Evolutionary conservation across 2,797 vertebrate genomes (phyloP).

Genomic region (Girardinus metallicus): DNA sequence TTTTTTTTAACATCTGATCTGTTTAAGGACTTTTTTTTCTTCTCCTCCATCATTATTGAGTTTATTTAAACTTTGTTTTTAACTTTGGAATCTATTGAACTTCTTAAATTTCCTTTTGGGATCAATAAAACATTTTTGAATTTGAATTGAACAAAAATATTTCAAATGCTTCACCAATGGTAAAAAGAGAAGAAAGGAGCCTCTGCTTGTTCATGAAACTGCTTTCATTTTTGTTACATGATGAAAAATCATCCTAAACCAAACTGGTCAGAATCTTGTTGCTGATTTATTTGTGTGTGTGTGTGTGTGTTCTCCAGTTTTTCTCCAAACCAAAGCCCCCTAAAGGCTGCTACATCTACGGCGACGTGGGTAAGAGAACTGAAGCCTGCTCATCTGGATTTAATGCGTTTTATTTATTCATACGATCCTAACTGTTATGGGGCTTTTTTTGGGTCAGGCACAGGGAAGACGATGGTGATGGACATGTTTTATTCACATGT

Average conservation of each 20-base stretch:
- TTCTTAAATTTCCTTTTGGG: too few species aligned
- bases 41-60: too few species aligned
- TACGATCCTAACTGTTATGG: background rate
- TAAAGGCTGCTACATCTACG: conserved; percentile 93
- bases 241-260: background rate
- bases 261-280: background rate
- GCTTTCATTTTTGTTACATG: background rate
- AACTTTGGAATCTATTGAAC: too few species aligned
- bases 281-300: background rate
- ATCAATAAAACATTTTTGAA: background rate
- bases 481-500: conserved; percentile 97
- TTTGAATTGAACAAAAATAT: background rate
- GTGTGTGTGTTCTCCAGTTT: conserved; percentile 78
- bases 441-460: conserved; percentile 80
- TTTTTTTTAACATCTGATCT: background rate
- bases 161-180: background rate
- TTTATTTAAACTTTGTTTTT: too few species aligned
- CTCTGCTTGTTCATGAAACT: background rate
- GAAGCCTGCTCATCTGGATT: background rate
- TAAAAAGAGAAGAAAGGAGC: background rate
- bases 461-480: conserved; percentile 99
- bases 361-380: conserved; percentile 91
- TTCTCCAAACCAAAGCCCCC: conserved; percentile 85
- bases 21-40: background rate
- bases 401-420: background rate